Percentiles rank a stretch among this genome's conserved stretches.
phyloP scores from a whole-genome alignment of 2,113 vertebrate genomes.

The Neopipo cinnamomea region DNA sequence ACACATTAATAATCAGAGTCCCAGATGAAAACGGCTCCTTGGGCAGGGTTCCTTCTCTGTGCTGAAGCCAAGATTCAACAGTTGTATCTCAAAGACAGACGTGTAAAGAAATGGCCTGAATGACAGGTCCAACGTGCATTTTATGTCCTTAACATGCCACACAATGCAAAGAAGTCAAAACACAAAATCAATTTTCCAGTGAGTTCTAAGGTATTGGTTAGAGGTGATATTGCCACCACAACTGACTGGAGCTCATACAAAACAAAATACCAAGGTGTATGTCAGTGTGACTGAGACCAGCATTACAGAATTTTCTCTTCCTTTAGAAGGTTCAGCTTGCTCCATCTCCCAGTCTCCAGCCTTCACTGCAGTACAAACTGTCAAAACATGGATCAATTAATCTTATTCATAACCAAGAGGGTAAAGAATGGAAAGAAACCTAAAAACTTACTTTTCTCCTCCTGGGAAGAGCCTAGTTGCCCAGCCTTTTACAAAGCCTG shows the following conservation, averaged over 20 bases:
- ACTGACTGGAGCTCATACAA: neutral
- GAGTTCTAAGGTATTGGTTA: neutral
- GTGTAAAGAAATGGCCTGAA: neutral
- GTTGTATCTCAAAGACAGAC: neutral
- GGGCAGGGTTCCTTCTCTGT: neutral
- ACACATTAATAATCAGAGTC: neutral
- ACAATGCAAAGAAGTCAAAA: neutral
- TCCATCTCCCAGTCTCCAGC: neutral
- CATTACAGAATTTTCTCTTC: neutral
- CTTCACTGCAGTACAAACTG: neutral
- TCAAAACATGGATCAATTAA: neutral
- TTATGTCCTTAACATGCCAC: neutral
- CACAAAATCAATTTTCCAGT: neutral
- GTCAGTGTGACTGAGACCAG: neutral
- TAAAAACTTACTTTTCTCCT: constrained; percentile 78
- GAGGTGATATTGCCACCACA: neutral
- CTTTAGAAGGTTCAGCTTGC: neutral
- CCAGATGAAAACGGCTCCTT: neutral
- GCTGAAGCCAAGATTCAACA: neutral
- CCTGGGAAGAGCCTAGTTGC: constrained; percentile 78
- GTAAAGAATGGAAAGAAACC: neutral
- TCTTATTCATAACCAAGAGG: neutral
- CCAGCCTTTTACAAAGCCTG: constrained; percentile 92
- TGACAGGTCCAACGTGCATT: neutral
- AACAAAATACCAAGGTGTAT: neutral